A percentile compares a stretch with the other conserved stretches of the same genome.
phyloP scores from a whole-genome alignment of 2,113 vertebrate genomes.

The Rattus rattus region DNA sequence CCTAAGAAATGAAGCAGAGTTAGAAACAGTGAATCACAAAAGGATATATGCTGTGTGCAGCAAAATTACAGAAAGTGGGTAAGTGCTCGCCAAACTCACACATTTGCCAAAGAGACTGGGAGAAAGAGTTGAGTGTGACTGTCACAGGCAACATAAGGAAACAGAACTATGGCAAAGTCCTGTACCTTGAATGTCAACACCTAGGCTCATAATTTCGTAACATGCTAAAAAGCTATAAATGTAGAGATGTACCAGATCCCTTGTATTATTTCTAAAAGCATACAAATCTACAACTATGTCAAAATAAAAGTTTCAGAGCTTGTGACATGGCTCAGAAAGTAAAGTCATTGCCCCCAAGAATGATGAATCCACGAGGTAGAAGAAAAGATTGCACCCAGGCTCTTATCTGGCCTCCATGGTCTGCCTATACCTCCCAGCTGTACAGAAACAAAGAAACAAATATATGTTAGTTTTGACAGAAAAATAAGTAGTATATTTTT shows the following conservation, averaged over 20 bases:
- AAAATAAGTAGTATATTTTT: not conserved
- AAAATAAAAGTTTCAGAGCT: not conserved
- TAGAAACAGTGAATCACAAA: not conserved
- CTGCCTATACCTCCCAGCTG: too few species aligned
- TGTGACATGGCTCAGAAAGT: not conserved
- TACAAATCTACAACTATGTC: not conserved
- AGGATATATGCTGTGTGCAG: not conserved
- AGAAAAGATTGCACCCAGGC: not conserved
- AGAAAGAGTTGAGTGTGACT: not conserved
- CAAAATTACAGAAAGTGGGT: not conserved
- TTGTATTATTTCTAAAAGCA: not conserved
- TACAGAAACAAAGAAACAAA: not conserved
- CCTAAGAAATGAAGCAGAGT: not conserved
- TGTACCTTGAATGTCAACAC: too few species aligned
- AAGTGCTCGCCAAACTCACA: not conserved
- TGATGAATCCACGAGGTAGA: not conserved
- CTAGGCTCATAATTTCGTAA: not conserved
- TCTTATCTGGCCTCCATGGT: not conserved
- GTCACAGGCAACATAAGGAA: too few species aligned
- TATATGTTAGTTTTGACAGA: not conserved
- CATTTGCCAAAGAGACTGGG: not conserved
- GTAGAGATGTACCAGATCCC: not conserved
- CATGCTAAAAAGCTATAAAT: not conserved
- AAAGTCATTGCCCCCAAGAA: not conserved
- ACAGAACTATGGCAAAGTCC: not conserved